Evolutionary conservation across 1,140 invertebrate species (phyloP).

Genomic region (Drosophila novamexicana): DNA sequence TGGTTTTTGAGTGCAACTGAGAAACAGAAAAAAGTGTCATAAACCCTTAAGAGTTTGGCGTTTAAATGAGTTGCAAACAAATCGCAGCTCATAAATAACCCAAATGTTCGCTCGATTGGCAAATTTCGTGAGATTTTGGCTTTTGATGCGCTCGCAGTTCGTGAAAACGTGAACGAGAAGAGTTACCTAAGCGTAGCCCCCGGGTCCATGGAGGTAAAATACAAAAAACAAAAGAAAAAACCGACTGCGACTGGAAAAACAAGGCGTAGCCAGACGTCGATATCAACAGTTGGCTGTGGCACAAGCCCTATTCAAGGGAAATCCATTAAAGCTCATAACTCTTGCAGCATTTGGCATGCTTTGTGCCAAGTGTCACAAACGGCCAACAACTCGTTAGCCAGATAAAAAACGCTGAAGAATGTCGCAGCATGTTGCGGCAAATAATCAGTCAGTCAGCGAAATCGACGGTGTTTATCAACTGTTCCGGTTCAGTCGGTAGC

Average conservation of each 20-base stretch:
- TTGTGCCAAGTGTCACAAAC: conserved; percentile 31
- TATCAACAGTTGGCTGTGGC: conserved; percentile 18
- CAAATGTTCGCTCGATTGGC: conserved; percentile 75
- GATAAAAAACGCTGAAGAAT: conserved; percentile 14
- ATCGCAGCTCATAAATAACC: conserved; percentile 78
- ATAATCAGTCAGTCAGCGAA: conserved; percentile 22
- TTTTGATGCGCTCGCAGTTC: conserved; percentile 75
- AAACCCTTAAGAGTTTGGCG: conserved; percentile 59
- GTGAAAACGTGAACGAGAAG: conserved; percentile 77
- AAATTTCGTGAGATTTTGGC: conserved; percentile 80
- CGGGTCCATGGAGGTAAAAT: conserved; percentile 7
- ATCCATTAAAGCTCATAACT: conserved; percentile 34
- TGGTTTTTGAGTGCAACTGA: conserved; percentile 29
- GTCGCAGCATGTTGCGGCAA: conserved; percentile 22
- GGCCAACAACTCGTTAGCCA: neutral
- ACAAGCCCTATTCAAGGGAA: conserved; percentile 44
- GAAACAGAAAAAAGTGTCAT: conserved; percentile 64
- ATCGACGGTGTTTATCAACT: conserved; percentile 23
- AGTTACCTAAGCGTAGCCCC: conserved; percentile 70
- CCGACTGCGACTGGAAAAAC: conserved; percentile 35
- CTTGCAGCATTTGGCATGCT: conserved; percentile 13
- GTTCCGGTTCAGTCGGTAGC: conserved; percentile 26
- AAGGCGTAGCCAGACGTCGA: conserved; percentile 52
- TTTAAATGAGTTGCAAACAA: conserved; percentile 73
- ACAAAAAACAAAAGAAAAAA: neutral